A percentile compares a stretch with the other conserved stretches of the same genome.
phyloP scores from a whole-genome alignment of 2,888 invertebrate species.

The Octodonta nipae region DNA sequence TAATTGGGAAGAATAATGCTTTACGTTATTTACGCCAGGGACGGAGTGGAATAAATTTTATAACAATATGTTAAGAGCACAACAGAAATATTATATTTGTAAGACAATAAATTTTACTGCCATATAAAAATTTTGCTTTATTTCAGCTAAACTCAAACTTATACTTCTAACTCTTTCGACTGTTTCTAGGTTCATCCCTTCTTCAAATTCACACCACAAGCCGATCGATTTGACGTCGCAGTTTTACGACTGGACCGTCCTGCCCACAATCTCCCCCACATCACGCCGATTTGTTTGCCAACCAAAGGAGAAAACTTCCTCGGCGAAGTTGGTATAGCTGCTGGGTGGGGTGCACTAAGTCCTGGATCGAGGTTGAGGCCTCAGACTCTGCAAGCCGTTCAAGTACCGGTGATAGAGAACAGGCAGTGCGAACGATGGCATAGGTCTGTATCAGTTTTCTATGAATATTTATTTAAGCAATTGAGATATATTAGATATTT shows the following conservation, averaged over 20 bases:
- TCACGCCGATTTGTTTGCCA: constrained; percentile 81
- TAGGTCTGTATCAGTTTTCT: constrained; percentile 23
- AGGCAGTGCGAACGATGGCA: constrained; percentile 60
- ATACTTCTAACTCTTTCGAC: too few relatives aligned
- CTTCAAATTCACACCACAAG: constrained; percentile 86
- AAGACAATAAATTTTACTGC: too few relatives aligned
- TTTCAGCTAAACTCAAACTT: too few relatives aligned
- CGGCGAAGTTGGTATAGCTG: constrained; percentile 83
- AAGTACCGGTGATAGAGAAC: constrained; percentile 87
- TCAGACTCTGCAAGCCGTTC: constrained; percentile 79
- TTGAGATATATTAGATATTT: too few relatives aligned
- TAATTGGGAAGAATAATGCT: too few relatives aligned
- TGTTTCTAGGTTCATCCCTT: constrained; percentile 76
- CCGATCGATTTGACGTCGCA: constrained; percentile 81
- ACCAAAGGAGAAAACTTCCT: constrained; percentile 80
- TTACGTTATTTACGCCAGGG: too few relatives aligned
- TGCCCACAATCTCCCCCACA: constrained; percentile 83
- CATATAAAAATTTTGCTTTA: too few relatives aligned
- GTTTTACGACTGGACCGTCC: constrained; percentile 75
- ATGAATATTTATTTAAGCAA: too few relatives aligned
- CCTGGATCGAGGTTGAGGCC: constrained; percentile 75
- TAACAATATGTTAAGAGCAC: too few relatives aligned
- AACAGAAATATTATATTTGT: too few relatives aligned
- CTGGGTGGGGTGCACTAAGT: constrained; percentile 82
- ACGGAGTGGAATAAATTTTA: too few relatives aligned